A percentile compares a stretch with the other conserved stretches of the same genome.
These are phyloP conservation scores for Balearica regulorum DNA, from an alignment of 2,797 vertebrate genomes.

Conservation along the genomic window DNA sequence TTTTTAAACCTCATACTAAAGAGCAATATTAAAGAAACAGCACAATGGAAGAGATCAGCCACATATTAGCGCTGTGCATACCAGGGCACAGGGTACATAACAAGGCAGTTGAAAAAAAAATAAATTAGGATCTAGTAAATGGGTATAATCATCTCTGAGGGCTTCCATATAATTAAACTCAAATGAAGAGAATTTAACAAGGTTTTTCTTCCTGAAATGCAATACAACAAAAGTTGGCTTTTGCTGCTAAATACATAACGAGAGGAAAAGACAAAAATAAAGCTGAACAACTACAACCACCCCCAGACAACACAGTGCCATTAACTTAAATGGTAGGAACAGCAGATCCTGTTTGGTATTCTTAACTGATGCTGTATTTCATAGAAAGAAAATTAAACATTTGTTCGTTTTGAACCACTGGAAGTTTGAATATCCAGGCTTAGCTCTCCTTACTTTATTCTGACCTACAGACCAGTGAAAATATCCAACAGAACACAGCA, in stretches of 20 bases:
- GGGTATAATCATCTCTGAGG: not conserved
- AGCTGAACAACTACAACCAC: not conserved
- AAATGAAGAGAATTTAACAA: not conserved
- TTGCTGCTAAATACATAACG: not conserved
- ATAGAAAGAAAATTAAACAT: accelerated
- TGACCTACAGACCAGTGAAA: not conserved
- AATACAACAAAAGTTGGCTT: not conserved
- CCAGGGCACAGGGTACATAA: not conserved
- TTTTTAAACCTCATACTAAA: not conserved
- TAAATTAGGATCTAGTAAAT: not conserved
- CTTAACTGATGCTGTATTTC: not conserved
- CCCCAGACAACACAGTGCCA: not conserved
- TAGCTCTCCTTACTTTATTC: not conserved
- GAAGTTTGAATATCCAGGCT: not conserved
- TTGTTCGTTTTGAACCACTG: not conserved
- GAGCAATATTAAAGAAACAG: not conserved
- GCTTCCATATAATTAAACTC: not conserved
- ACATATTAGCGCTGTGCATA: not conserved
- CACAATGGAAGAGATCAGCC: not conserved
- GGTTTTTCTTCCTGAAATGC: not conserved
- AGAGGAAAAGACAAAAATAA: not conserved
- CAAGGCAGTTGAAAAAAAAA: not conserved
- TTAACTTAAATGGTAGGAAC: not conserved
- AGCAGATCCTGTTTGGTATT: not conserved
- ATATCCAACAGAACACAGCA: not conserved